Conservation (phyloP, 2,888 invertebrate genomes). For the Euzophera pinguis region DNA sequence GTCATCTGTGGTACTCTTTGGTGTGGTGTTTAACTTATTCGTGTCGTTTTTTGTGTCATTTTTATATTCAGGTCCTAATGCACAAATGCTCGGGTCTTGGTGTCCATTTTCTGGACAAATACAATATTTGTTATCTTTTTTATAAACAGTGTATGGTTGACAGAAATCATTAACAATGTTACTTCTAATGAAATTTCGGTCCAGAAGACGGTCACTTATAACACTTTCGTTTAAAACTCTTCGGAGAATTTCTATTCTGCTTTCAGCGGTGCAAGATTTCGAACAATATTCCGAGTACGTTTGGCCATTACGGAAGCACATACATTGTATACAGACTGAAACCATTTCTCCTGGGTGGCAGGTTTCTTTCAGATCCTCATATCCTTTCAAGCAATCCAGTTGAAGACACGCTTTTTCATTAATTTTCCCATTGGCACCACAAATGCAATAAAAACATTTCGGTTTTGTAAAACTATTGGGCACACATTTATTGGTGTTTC, state of each 20-base stretch:
- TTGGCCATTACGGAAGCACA: slow-evolving; percentile 46
- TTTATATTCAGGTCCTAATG: slow-evolving; percentile 28
- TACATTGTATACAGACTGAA: slow-evolving; percentile 57
- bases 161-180: slow-evolving; percentile 33
- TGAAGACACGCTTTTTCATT: slow-evolving; percentile 53
- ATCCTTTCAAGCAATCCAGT: slow-evolving; percentile 47
- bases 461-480: slow-evolving; percentile 50
- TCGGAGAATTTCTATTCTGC: slow-evolving; percentile 52
- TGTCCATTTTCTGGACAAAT: slow-evolving; percentile 52
- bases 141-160: slow-evolving; percentile 46
- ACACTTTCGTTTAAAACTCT: slow-evolving; percentile 39
- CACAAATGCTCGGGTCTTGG: slow-evolving; percentile 45
- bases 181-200: slow-evolving; percentile 35
- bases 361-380: slow-evolving; percentile 29
- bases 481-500: slow-evolving; percentile 32
- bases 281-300: slow-evolving; percentile 51
- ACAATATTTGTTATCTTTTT: slow-evolving; percentile 49
- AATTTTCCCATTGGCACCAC: slow-evolving; percentile 40
- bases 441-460: slow-evolving; percentile 60
- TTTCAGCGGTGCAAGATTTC: slow-evolving; percentile 45
- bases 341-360: slow-evolving; percentile 58
- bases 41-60: not conserved
- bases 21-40: slow-evolving; percentile 15
- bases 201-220: slow-evolving; percentile 31
- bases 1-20: slow-evolving; percentile 13